Conservation (phyloP, 2,888 invertebrate species). For the Anoplius nigerrimus region DNA sequence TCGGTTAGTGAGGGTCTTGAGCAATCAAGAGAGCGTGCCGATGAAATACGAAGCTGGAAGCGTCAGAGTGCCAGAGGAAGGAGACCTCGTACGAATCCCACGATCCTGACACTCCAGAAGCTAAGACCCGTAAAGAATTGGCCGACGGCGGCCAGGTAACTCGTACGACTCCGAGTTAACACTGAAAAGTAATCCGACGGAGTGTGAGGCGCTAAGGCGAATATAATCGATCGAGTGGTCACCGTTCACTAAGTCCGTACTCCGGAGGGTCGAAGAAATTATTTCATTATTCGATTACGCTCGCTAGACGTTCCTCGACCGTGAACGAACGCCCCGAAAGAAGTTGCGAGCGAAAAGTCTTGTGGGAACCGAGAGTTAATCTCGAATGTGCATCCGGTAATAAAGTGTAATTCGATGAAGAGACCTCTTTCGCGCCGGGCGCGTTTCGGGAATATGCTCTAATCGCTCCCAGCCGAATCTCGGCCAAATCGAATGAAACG, state of each 20-base stretch:
- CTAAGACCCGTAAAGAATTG: constrained; percentile 60
- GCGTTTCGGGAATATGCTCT: too few species aligned
- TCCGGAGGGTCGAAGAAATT: constrained; percentile 2
- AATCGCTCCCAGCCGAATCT: too few species aligned
- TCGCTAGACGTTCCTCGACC: too few species aligned
- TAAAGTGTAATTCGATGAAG: too few species aligned
- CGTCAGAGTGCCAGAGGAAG: constrained; percentile 37
- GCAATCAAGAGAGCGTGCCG: constrained; percentile 69
- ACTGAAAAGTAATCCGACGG: constrained; percentile 33
- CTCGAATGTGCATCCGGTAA: too few species aligned
- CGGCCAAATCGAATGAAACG: too few species aligned
- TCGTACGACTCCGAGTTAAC: constrained; percentile 14
- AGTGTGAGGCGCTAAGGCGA: constrained; percentile 58
- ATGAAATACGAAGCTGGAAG: constrained; percentile 43
- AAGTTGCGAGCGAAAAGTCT: neutral
- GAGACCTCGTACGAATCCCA: constrained; percentile 51
- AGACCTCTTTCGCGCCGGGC: too few species aligned
- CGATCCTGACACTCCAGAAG: constrained; percentile 59
- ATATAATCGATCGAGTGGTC: constrained; percentile 60
- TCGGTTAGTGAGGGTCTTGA: constrained; percentile 65
- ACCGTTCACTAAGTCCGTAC: constrained; percentile 32
- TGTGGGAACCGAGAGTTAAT: too few species aligned
- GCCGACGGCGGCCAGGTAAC: constrained; percentile 35
- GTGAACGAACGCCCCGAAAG: neutral
- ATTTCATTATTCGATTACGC: too few species aligned